These are phyloP conservation scores for Diplazon laetatorius DNA, from an alignment of 2,888 invertebrate genomes.

Conservation along the genomic window DNA sequence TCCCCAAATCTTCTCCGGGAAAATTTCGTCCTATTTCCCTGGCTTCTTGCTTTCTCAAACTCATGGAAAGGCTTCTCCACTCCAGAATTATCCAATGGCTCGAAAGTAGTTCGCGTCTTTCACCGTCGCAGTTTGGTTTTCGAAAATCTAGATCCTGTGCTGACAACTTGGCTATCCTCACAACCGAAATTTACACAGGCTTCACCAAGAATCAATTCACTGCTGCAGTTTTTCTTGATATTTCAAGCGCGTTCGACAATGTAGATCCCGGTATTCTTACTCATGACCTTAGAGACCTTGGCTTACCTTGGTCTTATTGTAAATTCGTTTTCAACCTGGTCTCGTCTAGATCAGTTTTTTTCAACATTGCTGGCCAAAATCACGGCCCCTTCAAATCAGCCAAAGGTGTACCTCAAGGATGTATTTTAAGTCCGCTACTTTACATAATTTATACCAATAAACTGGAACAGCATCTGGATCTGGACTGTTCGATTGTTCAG, in stretches of 20 bases:
- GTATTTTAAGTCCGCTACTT: background rate
- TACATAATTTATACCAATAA: slow-evolving; percentile 30
- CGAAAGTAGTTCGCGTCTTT: background rate
- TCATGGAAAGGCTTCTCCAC: slow-evolving; percentile 52
- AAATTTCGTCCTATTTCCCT: slow-evolving; percentile 32
- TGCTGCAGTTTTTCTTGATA: slow-evolving; percentile 23
- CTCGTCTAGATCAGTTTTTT: slow-evolving; percentile 16
- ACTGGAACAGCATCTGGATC: too few relatives aligned
- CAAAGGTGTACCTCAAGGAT: too few relatives aligned
- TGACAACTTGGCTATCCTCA: slow-evolving; percentile 26
- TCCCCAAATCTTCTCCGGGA: slow-evolving; percentile 24
- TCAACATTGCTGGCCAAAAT: slow-evolving; percentile 9
- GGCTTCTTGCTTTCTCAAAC: slow-evolving; percentile 33
- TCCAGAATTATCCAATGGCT: slow-evolving; percentile 40
- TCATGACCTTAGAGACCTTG: background rate
- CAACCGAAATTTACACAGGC: slow-evolving; percentile 24
- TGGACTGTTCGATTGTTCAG: background rate
- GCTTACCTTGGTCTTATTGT: slow-evolving; percentile 15
- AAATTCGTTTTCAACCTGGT: slow-evolving; percentile 32
- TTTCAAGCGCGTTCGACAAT: slow-evolving; percentile 45
- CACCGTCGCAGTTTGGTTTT: slow-evolving; percentile 23
- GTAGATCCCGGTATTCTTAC: slow-evolving; percentile 17
- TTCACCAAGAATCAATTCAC: slow-evolving; percentile 12
- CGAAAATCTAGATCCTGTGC: slow-evolving; percentile 13
- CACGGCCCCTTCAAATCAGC: slow-evolving; percentile 2